Conservation (phyloP, 2,888 invertebrate genomes). For the Aradus depressus region DNA sequence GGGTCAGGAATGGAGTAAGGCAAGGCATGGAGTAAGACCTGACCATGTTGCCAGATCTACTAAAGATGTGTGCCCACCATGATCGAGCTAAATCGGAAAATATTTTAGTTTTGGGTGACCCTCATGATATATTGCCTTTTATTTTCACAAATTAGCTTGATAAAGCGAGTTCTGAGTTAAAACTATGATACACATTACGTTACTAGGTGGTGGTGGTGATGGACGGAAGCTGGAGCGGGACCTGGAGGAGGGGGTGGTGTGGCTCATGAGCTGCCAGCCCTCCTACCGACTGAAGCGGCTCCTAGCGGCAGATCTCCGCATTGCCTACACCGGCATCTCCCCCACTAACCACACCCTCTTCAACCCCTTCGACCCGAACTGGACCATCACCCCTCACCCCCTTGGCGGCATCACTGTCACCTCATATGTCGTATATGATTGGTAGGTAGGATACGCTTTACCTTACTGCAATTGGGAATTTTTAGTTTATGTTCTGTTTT, state of each 20-base stretch:
- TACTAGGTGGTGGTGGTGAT: too few species aligned
- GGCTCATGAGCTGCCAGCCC: conserved; percentile 62
- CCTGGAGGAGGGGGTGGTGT: conserved; percentile 56
- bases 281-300: conserved; percentile 71
- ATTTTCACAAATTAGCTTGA: too few species aligned
- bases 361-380: conserved; percentile 60
- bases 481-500: not conserved
- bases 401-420: conserved; percentile 77
- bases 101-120: too few species aligned
- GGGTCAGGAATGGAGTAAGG: too few species aligned
- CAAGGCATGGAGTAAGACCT: too few species aligned
- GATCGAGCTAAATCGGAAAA: too few species aligned
- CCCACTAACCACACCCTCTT: conserved; percentile 35
- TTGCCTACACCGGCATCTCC: conserved; percentile 44
- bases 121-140: too few species aligned
- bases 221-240: conserved; percentile 38
- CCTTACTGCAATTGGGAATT: not conserved
- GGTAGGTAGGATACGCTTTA: conserved; percentile 40
- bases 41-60: too few species aligned
- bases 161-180: too few species aligned
- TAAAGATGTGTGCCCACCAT: too few species aligned
- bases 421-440: conserved; percentile 69
- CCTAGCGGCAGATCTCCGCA: conserved; percentile 72
- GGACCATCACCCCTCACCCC: conserved; percentile 47
- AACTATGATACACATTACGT: too few species aligned